Evolutionary conservation across 53 echinoderm and acorn worm species (phyloP).

Genomic region (Patiria pectinifera): DNA sequence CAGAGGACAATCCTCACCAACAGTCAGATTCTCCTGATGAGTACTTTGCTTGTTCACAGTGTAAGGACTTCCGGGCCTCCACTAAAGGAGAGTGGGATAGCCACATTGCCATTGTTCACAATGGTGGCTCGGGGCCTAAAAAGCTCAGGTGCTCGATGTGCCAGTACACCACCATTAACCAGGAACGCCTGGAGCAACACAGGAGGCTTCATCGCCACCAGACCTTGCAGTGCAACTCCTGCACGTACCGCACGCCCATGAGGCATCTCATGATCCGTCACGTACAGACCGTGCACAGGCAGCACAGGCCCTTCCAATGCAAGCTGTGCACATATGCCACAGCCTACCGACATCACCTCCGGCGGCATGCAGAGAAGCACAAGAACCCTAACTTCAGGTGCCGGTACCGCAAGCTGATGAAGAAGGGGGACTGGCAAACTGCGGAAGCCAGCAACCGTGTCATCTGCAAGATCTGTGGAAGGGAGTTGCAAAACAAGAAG

Average conservation of each 20-base stretch:
- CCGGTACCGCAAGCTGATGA: conserved; percentile 63
- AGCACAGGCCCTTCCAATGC: conserved; percentile 85
- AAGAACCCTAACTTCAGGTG: conserved; percentile 76
- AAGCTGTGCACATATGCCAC: conserved; percentile 83
- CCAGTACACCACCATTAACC: conserved; percentile 67
- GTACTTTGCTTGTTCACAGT: conserved; percentile 63
- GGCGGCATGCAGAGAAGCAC: conserved; percentile 83
- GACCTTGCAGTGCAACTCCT: conserved; percentile 81
- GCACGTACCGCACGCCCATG: conserved; percentile 83
- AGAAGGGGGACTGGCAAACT: conserved; percentile 44
- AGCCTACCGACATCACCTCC: conserved; percentile 89
- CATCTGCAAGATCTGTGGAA: conserved; percentile 65
- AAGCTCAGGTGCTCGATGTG: conserved; percentile 72
- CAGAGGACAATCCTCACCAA: not conserved
- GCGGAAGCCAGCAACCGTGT: conserved; percentile 14
- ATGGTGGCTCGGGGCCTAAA: not conserved
- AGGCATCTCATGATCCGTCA: conserved; percentile 88
- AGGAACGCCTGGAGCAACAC: conserved; percentile 76
- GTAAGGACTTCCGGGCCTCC: conserved; percentile 58
- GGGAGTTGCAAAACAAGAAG: conserved; percentile 76
- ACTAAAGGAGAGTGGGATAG: conserved; percentile 52
- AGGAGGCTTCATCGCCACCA: conserved; percentile 74
- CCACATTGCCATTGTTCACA: conserved; percentile 51
- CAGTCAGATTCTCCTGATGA: conserved; percentile 42
- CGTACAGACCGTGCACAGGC: conserved; percentile 88